Percentiles rank a stretch among this genome's conserved stretches.
Conservation (phyloP, 2,888 invertebrate genomes). For the Allygus modestus region DNA sequence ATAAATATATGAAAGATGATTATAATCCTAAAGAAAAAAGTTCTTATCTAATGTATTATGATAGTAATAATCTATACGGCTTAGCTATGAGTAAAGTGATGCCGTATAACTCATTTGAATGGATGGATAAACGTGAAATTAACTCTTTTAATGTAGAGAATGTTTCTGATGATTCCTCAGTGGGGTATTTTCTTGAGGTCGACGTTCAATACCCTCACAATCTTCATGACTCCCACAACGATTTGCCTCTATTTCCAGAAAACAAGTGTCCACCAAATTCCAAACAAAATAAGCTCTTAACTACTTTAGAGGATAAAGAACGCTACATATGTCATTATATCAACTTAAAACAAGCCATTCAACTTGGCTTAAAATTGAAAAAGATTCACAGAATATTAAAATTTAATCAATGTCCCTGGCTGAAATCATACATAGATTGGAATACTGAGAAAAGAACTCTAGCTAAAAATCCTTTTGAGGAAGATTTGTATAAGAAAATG, state of each 20-base stretch:
- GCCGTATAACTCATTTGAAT: constrained; percentile 52
- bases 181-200: constrained; percentile 62
- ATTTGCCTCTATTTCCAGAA: constrained; percentile 61
- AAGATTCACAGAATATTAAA: constrained; percentile 70
- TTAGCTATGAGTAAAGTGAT: constrained; percentile 44
- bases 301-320: constrained; percentile 54
- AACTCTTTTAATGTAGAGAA: constrained; percentile 6
- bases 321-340: constrained; percentile 57
- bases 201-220: constrained; percentile 62
- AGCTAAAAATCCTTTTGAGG: constrained; percentile 72
- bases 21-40: constrained; percentile 50
- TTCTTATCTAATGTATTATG: constrained; percentile 18
- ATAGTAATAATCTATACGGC: constrained; percentile 64
- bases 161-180: constrained; percentile 29
- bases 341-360: constrained; percentile 51
- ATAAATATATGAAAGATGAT: constrained; percentile 19
- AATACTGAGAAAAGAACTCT: constrained; percentile 65
- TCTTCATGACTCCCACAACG: constrained; percentile 59
- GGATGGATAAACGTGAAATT: constrained; percentile 49
- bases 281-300: constrained; percentile 59
- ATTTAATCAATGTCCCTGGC: constrained; percentile 71
- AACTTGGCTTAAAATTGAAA: constrained; percentile 70
- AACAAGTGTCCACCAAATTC: constrained; percentile 52
- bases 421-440: constrained; percentile 70
- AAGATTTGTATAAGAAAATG: constrained; percentile 66